Evolutionary conservation across 2,888 invertebrate genomes (phyloP), one percentile per base, ranked within the genome.

Genomic region (Drosophila aldrichi): DNA sequence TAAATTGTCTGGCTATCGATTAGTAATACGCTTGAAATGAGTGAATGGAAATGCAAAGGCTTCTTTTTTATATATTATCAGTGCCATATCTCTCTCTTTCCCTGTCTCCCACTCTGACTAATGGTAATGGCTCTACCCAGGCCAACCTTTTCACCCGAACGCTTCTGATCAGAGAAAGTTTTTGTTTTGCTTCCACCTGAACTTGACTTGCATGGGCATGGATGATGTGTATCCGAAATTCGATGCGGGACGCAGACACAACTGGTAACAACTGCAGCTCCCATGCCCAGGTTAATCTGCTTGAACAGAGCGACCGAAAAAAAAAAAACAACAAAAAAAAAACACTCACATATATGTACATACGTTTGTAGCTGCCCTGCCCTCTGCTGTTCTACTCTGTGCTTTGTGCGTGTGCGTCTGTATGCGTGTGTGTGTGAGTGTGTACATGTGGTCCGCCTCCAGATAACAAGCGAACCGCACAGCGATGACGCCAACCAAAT

Each of bases 391-490:
- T 63, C 77, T 63, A 75, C 71, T 55, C 40, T 44, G 38, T 62
- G 60, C 43, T n/a, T 38, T 56, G 32, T 59, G 54, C 16, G 48
- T 52, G 22, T 49, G 48, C 6, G n/a, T 40, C 40, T 40, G n/a
- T n/a, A 40, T 40, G 40, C 54, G 43, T 52, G 38, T 61, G 40
- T 54, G 40, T 63, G 49, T 56, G 56, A 68, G 56, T 66, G 66
- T 74, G 55, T 75, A 74, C 74, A 85, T 88, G 86, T 86, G 84
- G 88, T 86, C 86, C 88, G 84, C 84, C 88, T 88, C 88, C 88
- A 84, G 88, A 84, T 84, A 88, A 88, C 84, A 79, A 79, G 76
- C 78, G 70, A 79, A 74, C 83, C 80, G 85, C 82, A 76, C 80
- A 74, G 75, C 77, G 84, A 88, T 88, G 86, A 84, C 88, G 84